Conservation (phyloP, 1,140 invertebrate genomes). For the Piezodorus guildinii region DNA sequence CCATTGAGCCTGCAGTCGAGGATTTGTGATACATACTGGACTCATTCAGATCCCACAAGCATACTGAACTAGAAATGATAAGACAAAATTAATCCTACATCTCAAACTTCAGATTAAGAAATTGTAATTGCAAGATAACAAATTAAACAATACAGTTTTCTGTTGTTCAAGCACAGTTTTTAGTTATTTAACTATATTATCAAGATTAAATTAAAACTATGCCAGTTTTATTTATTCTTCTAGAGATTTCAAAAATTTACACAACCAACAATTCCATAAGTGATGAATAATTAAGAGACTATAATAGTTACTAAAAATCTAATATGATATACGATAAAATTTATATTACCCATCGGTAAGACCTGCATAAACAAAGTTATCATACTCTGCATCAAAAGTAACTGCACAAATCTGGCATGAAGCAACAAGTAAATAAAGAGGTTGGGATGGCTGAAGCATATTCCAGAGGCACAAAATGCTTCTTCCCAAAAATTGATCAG, state of each 20-base stretch:
- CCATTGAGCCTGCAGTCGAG: background rate
- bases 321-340: background rate
- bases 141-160: too few species aligned
- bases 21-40: conserved; percentile 1
- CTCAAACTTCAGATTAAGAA: too few species aligned
- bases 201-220: too few species aligned
- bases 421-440: conserved; percentile 12
- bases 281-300: too few species aligned
- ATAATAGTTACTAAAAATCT: background rate
- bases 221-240: too few species aligned
- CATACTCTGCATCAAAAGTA: conserved; percentile 13
- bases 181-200: too few species aligned
- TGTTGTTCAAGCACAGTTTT: too few species aligned
- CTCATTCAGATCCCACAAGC: conserved; percentile 21
- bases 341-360: conserved; percentile 17
- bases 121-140: too few species aligned
- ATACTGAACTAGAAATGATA: conserved; percentile 10
- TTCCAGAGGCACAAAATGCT: conserved; percentile 19
- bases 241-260: too few species aligned
- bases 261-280: too few species aligned
- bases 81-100: background rate
- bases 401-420: conserved; percentile 13
- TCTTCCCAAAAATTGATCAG: conserved; percentile 4
- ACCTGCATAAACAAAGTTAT: conserved; percentile 17
- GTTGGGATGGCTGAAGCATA: conserved; percentile 17